A percentile compares a stretch with the other conserved stretches of the same genome.
Conservation (phyloP, 2,888 invertebrate species). For the Thera obeliscata region DNA sequence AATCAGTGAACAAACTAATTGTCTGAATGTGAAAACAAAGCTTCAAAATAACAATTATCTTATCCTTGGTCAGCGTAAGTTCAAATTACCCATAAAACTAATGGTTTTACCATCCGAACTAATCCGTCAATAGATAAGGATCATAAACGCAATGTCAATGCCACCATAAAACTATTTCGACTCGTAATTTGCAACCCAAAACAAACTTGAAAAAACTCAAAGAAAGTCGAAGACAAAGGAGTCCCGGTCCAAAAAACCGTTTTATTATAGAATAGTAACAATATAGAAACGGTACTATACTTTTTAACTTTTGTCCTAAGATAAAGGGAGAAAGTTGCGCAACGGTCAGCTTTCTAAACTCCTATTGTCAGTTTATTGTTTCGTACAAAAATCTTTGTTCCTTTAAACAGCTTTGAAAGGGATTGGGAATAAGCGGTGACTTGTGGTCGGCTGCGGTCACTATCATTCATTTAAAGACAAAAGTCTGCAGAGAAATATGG, state of each 20-base stretch:
- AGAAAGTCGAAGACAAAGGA: slow-evolving; percentile 51
- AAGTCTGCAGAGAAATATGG: slow-evolving; percentile 22
- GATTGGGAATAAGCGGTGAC: slow-evolving; percentile 25
- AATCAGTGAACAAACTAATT: background rate
- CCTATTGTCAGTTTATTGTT: slow-evolving; percentile 61
- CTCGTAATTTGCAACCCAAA: slow-evolving; percentile 50
- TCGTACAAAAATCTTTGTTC: slow-evolving; percentile 58
- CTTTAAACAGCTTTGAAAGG: slow-evolving; percentile 40
- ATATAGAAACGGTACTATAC: slow-evolving; percentile 56
- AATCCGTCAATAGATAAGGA: slow-evolving; percentile 42
- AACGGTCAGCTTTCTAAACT: slow-evolving; percentile 79
- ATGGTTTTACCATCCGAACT: slow-evolving; percentile 28
- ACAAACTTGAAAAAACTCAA: slow-evolving; percentile 53
- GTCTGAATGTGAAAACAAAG: background rate
- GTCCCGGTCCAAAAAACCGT: slow-evolving; percentile 21
- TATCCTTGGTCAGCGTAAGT: slow-evolving; percentile 13
- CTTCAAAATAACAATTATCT: slow-evolving; percentile 9
- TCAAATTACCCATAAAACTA: slow-evolving; percentile 20
- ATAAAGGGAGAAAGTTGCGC: slow-evolving; percentile 82
- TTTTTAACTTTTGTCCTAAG: slow-evolving; percentile 71
- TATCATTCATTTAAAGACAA: slow-evolving; percentile 37
- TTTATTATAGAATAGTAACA: slow-evolving; percentile 54
- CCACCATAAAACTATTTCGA: slow-evolving; percentile 42
- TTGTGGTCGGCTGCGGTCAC: slow-evolving; percentile 35
- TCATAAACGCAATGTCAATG: slow-evolving; percentile 39